Base-by-base conservation (phyloP, 2,888 invertebrate genomes). In the Caenorhabditis imperialis region DNA sequence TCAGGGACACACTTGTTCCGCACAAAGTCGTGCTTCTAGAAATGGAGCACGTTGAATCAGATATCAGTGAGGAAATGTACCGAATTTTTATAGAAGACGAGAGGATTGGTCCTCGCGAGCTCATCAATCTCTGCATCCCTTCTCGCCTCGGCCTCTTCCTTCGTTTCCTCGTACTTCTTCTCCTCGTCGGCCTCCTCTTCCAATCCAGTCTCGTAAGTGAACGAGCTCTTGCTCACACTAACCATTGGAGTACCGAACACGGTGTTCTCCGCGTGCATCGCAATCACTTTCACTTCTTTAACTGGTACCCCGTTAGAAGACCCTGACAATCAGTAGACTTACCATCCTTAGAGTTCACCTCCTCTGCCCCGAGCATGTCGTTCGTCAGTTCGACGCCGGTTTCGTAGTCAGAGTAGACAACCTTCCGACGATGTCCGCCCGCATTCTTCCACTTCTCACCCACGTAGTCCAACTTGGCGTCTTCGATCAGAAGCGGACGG, bases 361-460 rank as follows among this genome's bases (percentile, higher is more conserved):
- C 65, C 5, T 55, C 51, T 10, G 12, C 37, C 8, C 47, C 50
- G 1, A 55, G 12, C 35, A 51, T 35, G 16, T 62, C 67, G 25
- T 57, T 51, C 5, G 61, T 57, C 20, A 62, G 8, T 7, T 74
- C 62, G 0, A 58, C 62, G 5, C 62, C 58, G 10, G 25, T 23
- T 22, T 42, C 60, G 22, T 53, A 69, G 16, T 74, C 67, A 0
- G 51, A 45, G 23, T 67, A 74, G 6, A 23, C 51, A n/a, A 74
- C 69, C 23, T 62, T 61, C 16, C 51, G 58, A 1, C 30, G 35
- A 35, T 79, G 81, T 2, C 74, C 67, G 0, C 60, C 63, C 22
- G 69, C 61, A 5, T 44, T 60, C 12, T 58, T 58, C 74, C 77
- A 81, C 33, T 70, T 61, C 14, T 77, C 63, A 10, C 81, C 81